A percentile compares a stretch with the other conserved stretches of the same genome.
phyloP scores from a whole-genome alignment of 2,888 invertebrate species.

The Scaptomyza caliginosa region DNA sequence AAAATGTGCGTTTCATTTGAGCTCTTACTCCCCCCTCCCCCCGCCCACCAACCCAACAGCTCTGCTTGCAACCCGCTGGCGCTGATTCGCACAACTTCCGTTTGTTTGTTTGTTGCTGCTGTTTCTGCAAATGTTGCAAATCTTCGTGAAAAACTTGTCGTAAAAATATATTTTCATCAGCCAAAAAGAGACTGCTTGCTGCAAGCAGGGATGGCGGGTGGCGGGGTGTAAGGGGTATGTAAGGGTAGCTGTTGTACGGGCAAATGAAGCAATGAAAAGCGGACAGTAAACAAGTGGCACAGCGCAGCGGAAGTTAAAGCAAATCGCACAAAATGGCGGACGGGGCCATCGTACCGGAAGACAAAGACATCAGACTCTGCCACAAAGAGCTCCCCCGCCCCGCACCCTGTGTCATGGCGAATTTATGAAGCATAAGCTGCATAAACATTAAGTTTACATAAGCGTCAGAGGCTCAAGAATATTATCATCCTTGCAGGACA shows the following conservation, averaged over 20 bases:
- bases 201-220: background rate
- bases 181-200: slow-evolving; percentile 20
- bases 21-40: background rate
- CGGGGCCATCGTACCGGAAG: slow-evolving; percentile 69
- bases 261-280: slow-evolving; percentile 72
- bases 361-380: slow-evolving; percentile 50
- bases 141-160: slow-evolving; percentile 77
- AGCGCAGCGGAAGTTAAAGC: slow-evolving; percentile 68
- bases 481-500: slow-evolving; percentile 40
- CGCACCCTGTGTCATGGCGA: slow-evolving; percentile 23
- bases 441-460: slow-evolving; percentile 79
- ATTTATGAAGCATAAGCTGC: slow-evolving; percentile 80
- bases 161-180: slow-evolving; percentile 80
- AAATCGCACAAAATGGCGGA: slow-evolving; percentile 67
- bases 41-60: background rate
- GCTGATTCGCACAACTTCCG: slow-evolving; percentile 68
- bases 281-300: slow-evolving; percentile 76
- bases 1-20: slow-evolving; percentile 73
- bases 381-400: background rate
- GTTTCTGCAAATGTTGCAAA: slow-evolving; percentile 78
- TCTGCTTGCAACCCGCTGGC: slow-evolving; percentile 8
- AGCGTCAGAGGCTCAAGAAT: slow-evolving; percentile 62
- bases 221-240: too few species aligned
- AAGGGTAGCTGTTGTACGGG: too few species aligned
- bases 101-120: slow-evolving; percentile 20